Evolutionary conservation across 2,888 invertebrate species (phyloP).

Genomic region (Antitype chi): DNA sequence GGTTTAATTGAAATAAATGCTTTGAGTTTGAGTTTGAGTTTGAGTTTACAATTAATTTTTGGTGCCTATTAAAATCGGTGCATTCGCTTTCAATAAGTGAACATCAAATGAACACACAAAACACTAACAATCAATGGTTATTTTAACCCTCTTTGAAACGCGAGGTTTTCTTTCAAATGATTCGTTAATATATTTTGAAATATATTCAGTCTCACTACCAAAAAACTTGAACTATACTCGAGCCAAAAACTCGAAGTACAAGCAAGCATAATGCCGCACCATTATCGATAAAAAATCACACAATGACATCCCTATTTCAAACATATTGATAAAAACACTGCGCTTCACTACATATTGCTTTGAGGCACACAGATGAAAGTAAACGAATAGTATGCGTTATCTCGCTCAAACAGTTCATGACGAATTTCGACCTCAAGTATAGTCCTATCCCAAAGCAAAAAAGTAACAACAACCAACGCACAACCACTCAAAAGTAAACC

Average conservation of each 20-base stretch:
- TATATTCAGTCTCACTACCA: conserved; percentile 1
- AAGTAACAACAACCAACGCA: conserved; percentile 12
- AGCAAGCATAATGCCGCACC: not conserved
- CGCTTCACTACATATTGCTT: not conserved
- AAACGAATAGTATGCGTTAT: not conserved
- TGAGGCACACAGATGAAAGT: not conserved
- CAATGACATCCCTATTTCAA: not conserved
- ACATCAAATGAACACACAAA: conserved; percentile 13
- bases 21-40: no score
- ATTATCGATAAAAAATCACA: conserved; percentile 28
- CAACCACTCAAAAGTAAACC: conserved; percentile 25
- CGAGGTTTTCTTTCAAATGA: conserved; percentile 8
- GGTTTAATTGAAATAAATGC: no score
- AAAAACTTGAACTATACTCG: not conserved
- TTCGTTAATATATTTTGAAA: conserved; percentile 1
- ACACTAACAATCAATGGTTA: not conserved
- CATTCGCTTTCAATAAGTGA: conserved; percentile 6
- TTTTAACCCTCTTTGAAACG: conserved; percentile 2
- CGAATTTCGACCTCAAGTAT: not conserved
- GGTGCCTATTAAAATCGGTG: conserved; percentile 34
- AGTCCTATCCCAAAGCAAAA: not conserved
- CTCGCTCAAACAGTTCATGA: not conserved
- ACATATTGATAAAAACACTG: conserved; percentile 18
- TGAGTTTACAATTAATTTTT: conserved; percentile 48
- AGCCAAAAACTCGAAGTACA: not conserved